Evolutionary conservation across 2,113 vertebrate genomes (phyloP).

Genomic region (Gadus macrocephalus): DNA sequence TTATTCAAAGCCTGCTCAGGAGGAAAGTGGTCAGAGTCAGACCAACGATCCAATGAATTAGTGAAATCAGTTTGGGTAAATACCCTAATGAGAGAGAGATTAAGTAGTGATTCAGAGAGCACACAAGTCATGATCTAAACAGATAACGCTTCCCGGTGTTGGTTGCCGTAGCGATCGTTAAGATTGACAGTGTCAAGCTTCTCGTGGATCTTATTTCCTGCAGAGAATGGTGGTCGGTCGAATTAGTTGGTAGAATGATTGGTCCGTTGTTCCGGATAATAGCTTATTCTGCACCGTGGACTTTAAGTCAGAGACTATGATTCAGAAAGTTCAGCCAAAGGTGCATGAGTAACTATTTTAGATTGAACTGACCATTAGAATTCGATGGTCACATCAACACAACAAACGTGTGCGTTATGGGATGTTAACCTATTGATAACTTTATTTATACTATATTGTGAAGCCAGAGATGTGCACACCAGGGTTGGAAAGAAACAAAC

Average conservation of each 20-base stretch:
- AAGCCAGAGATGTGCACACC: background rate
- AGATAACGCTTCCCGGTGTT: background rate
- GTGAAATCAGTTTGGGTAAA: background rate
- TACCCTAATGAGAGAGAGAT: conserved; percentile 37
- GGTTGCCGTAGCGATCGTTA: conserved; percentile 12
- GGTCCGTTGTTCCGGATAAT: no score
- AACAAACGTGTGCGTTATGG: no score
- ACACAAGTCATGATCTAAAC: conserved; percentile 8
- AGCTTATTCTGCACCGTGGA: no score
- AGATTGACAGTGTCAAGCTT: conserved; percentile 29
- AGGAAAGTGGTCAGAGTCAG: conserved; percentile 24
- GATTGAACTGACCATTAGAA: no score
- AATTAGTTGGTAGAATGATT: background rate
- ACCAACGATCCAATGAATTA: conserved; percentile 28
- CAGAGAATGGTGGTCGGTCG: no score
- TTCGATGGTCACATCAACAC: no score
- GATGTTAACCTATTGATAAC: no score
- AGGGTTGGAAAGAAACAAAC: background rate
- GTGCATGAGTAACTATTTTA: no score
- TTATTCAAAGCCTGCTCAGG: conserved; percentile 44
- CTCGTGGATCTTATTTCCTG: conserved; percentile 10
- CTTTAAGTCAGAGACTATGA: no score
- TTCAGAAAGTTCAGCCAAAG: no score
- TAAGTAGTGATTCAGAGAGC: conserved; percentile 33
- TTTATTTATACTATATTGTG: background rate